These are phyloP conservation scores for Echiichthys vipera DNA, from an alignment of 2,797 vertebrate genomes.

Conservation along the genomic window DNA sequence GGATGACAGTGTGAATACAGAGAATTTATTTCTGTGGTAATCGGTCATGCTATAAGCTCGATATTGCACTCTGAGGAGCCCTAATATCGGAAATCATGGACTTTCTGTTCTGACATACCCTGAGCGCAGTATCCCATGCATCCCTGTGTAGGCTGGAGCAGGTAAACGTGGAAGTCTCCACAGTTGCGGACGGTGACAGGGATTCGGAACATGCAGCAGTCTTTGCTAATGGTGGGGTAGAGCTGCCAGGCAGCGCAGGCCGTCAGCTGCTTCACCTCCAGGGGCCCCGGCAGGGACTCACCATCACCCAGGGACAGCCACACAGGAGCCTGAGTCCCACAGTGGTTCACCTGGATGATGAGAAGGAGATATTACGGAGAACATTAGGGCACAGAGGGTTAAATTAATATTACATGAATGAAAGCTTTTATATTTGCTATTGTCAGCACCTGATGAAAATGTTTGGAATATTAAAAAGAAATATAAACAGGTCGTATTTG, in stretches of 20 bases:
- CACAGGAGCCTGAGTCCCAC: slow-evolving; percentile 92
- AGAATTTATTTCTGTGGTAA: background rate
- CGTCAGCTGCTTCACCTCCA: slow-evolving; percentile 87
- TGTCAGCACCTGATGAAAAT: background rate
- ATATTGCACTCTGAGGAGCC: background rate
- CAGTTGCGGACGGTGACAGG: slow-evolving; percentile 92
- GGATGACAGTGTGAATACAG: background rate
- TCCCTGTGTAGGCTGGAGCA: slow-evolving; percentile 92
- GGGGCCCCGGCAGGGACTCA: slow-evolving; percentile 86
- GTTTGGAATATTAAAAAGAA: background rate
- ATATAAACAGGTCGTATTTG: background rate
- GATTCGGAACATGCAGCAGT: slow-evolving; percentile 93
- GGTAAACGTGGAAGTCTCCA: slow-evolving; percentile 91
- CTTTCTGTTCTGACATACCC: slow-evolving; percentile 74
- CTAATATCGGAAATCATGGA: background rate
- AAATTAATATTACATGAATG: too few species aligned
- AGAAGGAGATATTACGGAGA: background rate
- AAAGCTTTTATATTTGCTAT: background rate
- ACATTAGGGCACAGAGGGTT: background rate
- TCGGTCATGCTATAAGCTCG: background rate
- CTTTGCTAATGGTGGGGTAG: slow-evolving; percentile 82
- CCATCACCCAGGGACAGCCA: slow-evolving; percentile 89
- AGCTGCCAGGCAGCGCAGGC: slow-evolving; percentile 93
- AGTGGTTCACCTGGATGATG: slow-evolving; percentile 88
- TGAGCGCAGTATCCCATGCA: slow-evolving; percentile 95